Conservation (phyloP, 1,140 invertebrate genomes). For the Drosophila kepulauana region DNA sequence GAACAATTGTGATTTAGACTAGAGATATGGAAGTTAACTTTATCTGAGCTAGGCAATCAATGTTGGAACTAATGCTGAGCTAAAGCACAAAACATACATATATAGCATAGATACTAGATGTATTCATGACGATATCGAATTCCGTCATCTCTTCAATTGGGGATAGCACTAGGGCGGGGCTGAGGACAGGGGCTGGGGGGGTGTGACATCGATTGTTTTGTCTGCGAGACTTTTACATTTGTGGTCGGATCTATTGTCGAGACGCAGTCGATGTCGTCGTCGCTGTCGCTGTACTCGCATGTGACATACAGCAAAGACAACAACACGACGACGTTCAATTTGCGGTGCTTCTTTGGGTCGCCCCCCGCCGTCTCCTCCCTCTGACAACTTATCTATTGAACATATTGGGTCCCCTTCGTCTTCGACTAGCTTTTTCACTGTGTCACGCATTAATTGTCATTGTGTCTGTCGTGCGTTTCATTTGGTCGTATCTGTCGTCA, state of each 20-base stretch:
- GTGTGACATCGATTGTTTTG: constrained; percentile 39
- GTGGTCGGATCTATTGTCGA: constrained; percentile 28
- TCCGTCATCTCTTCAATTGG: constrained; percentile 43
- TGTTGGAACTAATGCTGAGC: not conserved
- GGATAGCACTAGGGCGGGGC: constrained; percentile 1
- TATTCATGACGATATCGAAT: constrained; percentile 44
- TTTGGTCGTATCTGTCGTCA: constrained; percentile 40
- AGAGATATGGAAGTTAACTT: not conserved
- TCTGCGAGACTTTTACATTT: constrained; percentile 32
- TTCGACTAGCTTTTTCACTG: constrained; percentile 37
- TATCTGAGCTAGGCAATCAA: constrained; percentile 20
- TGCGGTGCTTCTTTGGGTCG: constrained; percentile 28
- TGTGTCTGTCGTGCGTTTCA: constrained; percentile 56
- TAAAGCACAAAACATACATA: constrained; percentile 12
- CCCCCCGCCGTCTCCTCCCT: not conserved
- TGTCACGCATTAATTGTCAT: constrained; percentile 54
- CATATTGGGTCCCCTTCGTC: constrained; percentile 34
- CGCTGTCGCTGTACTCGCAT: not conserved
- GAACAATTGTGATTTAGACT: not conserved
- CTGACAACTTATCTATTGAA: constrained; percentile 63
- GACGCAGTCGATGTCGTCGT: constrained; percentile 4
- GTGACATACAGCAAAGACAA: constrained; percentile 8
- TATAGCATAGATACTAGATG: not conserved
- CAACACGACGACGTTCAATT: constrained; percentile 42
- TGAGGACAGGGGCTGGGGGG: not conserved